Evolutionary conservation across 1,140 invertebrate species (phyloP), one percentile per base, ranked within the genome.

Genomic region (Trachymyrmex septentrionalis): DNA sequence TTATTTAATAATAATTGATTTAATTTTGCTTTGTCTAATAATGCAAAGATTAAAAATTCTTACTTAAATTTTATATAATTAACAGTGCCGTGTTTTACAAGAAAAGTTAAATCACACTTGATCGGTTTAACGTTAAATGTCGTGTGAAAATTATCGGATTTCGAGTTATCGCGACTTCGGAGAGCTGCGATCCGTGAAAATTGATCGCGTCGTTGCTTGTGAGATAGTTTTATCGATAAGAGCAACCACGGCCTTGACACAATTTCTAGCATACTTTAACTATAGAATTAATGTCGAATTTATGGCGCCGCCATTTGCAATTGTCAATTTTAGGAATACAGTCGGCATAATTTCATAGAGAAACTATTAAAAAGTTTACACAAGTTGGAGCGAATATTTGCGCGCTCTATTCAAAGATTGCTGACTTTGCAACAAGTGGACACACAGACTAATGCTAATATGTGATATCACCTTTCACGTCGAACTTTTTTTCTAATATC

Each of bases 271-370:
- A 50, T 67, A 34, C 48, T 57, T 61, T 64, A 63, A 24, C n/a
- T 48, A 34, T 34, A 14, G 82, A 78, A 86, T 80, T 75, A 76
- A 67, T 78, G 21, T 61, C 48, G 16, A 9, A 27, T 19, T 87
- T 85, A 77, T 24, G 48, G n/a, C 16, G 24, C 30, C 38, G 27
- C 50, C 27, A n/a, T 16, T 24, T 19, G 3, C 21, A 38, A 55
- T 57, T 55, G 27, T 69, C 63, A 10, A 4, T 19, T 44, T 38
- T 48, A 21, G n/a, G 30, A 69, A 80, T 55, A 63, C 76, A 27
- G n/a, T 14, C 48, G 27, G 14, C n/a, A n/a, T 27, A 69, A 69
- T 69, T 80, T 55, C 30, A 3, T 16, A n/a, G 2, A 80, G 21
- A 34, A 55, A 67, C 2, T 2, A 44, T 44, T 44, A 19, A 12